These are phyloP conservation scores for Ommatoiulus sabulosus DNA, from an alignment of 2,888 invertebrate genomes.

Conservation along the genomic window DNA sequence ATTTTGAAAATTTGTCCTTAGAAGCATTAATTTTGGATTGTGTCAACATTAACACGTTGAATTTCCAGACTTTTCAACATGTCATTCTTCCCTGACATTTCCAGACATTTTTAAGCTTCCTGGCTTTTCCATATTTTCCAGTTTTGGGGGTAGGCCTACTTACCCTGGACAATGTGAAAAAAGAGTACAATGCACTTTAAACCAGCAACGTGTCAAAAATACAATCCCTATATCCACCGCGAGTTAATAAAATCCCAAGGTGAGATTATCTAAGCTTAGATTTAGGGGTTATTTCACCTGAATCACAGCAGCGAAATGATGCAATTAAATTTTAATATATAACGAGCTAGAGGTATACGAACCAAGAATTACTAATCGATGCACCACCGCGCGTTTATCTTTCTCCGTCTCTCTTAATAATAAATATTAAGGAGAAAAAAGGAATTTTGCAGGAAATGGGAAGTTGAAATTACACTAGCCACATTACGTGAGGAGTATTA, in stretches of 20 bases:
- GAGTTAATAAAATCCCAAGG: neutral
- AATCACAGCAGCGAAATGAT: neutral
- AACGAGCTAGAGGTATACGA: neutral
- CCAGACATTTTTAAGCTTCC: no score
- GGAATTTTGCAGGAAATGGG: neutral
- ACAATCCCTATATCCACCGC: no score
- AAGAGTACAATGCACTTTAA: no score
- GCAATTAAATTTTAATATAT: slow-evolving; percentile 17
- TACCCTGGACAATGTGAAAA: no score
- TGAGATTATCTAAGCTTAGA: neutral
- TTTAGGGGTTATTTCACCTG: neutral
- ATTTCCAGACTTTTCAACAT: no score
- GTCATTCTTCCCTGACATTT: no score
- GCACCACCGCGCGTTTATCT: neutral
- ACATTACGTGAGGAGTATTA: neutral
- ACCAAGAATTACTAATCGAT: neutral
- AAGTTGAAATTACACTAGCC: slow-evolving; percentile 15
- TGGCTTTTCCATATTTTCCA: no score
- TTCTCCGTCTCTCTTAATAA: neutral
- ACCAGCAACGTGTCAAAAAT: no score
- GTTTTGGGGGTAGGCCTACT: no score
- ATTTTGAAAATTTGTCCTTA: no score
- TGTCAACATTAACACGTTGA: no score
- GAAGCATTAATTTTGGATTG: no score
- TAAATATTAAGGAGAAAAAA: neutral